Evolutionary conservation across 2,888 invertebrate genomes (phyloP).

Genomic region (Tinea pellionella): DNA sequence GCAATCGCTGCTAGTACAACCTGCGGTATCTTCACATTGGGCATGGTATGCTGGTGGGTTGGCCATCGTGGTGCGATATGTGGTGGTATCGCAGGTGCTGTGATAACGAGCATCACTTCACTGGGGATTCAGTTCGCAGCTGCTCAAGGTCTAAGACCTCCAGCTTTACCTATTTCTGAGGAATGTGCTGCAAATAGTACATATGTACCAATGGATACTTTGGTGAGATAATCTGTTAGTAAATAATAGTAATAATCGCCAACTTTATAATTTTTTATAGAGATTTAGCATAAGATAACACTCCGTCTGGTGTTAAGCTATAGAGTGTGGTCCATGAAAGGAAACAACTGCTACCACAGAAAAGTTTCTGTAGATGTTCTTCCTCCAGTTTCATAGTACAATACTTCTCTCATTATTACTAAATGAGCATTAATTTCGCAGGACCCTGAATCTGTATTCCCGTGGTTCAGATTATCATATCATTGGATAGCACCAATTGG

Average conservation of each 20-base stretch:
- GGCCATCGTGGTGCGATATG: slow-evolving; percentile 74
- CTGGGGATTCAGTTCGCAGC: slow-evolving; percentile 76
- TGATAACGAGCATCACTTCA: slow-evolving; percentile 72
- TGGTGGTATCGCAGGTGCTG: slow-evolving; percentile 72
- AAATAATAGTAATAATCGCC: background rate
- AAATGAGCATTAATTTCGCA: slow-evolving; percentile 24
- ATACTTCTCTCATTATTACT: too few species aligned
- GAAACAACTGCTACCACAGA: too few species aligned
- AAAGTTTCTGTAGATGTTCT: too few species aligned
- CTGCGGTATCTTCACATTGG: slow-evolving; percentile 84
- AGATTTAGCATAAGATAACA: too few species aligned
- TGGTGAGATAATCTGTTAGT: slow-evolving; percentile 27
- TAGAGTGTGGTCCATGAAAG: too few species aligned
- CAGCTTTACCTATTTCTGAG: slow-evolving; percentile 35
- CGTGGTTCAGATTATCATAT: slow-evolving; percentile 82
- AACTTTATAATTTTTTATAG: background rate
- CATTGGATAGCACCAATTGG: slow-evolving; percentile 86
- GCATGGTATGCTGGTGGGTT: slow-evolving; percentile 85
- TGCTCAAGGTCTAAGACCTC: slow-evolving; percentile 69
- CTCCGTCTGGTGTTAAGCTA: too few species aligned
- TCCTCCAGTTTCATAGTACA: too few species aligned
- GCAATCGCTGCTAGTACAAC: slow-evolving; percentile 87
- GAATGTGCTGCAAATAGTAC: slow-evolving; percentile 39
- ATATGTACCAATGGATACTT: slow-evolving; percentile 39
- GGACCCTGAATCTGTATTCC: slow-evolving; percentile 70